Percentiles rank a stretch among this genome's conserved stretches.
Evolutionary conservation across 2,888 invertebrate species (phyloP).

Genomic region (Prosapia bicincta): DNA sequence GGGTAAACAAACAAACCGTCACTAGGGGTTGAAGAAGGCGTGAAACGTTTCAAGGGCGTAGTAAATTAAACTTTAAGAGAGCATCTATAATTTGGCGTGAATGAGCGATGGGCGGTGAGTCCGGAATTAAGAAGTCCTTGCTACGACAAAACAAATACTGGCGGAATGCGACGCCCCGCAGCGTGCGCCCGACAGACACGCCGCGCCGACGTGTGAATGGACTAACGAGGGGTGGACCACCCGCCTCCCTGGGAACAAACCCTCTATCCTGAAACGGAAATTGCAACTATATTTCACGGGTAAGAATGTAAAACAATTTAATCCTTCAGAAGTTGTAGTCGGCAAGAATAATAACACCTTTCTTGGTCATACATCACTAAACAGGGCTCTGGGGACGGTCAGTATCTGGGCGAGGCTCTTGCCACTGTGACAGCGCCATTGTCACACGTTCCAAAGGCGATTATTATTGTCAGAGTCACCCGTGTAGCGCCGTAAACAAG

Average conservation of each 20-base stretch:
- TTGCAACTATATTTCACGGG: constrained; percentile 27
- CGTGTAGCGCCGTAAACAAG: no score
- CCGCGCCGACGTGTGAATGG: not conserved
- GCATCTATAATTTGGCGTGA: not conserved
- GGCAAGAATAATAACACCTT: constrained; percentile 24
- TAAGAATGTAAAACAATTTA: constrained; percentile 29
- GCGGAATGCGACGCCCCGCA: constrained; percentile 22
- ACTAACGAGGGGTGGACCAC: constrained; percentile 26
- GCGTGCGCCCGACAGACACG: not conserved
- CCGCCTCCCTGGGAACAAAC: constrained; percentile 47
- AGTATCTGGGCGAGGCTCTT: not conserved
- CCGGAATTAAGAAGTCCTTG: not conserved
- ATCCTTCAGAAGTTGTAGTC: constrained; percentile 26
- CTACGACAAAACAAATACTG: not conserved
- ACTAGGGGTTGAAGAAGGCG: not conserved
- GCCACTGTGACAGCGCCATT: not conserved
- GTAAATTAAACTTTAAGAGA: not conserved
- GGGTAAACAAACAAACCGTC: not conserved
- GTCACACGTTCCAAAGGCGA: no score
- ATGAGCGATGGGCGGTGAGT: not conserved
- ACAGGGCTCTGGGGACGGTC: not conserved
- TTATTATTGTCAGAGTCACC: no score
- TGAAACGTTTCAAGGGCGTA: not conserved
- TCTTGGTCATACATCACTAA: not conserved
- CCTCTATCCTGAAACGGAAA: constrained; percentile 18